Evolutionary conservation across 2,888 invertebrate genomes (phyloP), one percentile per base, ranked within the genome.

Genomic region (Omphaloscelis lunosa): DNA sequence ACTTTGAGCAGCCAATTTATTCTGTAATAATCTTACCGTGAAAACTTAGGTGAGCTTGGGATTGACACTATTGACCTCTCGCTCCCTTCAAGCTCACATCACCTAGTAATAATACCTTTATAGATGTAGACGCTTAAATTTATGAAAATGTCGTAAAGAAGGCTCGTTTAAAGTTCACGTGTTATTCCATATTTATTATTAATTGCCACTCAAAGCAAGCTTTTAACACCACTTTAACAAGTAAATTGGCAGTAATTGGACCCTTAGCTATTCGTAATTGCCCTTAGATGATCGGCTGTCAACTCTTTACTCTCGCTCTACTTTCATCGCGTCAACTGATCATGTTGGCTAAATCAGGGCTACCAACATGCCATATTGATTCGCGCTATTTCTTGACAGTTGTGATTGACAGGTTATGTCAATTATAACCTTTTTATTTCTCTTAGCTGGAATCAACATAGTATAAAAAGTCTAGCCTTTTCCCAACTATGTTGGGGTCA

Each of bases 201-300:
- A 63, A 71, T 65, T 68, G 59, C 20, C n/a, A 59, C 20, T 62
- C 15, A 39, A 48, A 63, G 15, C 45, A 12, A 27, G 67, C 45
- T 74, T 80, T 69, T 63, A 69, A 62, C 69, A 39, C 20, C 29
- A 70, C 51, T 67, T 62, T 73, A 75, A 73, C 51, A 61, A 62
- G 67, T 62, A 71, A 79, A 77, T 68, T 74, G 63, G 12, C 62
- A 62, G 68, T 85, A 68, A 86, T 83, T 83, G 74, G 72, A 56
- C 74, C 59, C 63, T 74, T 62, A 70, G 17, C 45, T 65, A 78
- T 78, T 73, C 63, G 34, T 82, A 73, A 74, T 80, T 81, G 83
- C 79, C 77, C 77, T 84, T 67, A 63, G 75, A 74, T 77, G 77
- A 80, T 77, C 75, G 48, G 70, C 80, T 84, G 70, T 84, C 80